Evolutionary conservation across 1,140 invertebrate genomes (phyloP), one percentile per base, ranked within the genome.

Genomic region (Dicyema japonicum): DNA sequence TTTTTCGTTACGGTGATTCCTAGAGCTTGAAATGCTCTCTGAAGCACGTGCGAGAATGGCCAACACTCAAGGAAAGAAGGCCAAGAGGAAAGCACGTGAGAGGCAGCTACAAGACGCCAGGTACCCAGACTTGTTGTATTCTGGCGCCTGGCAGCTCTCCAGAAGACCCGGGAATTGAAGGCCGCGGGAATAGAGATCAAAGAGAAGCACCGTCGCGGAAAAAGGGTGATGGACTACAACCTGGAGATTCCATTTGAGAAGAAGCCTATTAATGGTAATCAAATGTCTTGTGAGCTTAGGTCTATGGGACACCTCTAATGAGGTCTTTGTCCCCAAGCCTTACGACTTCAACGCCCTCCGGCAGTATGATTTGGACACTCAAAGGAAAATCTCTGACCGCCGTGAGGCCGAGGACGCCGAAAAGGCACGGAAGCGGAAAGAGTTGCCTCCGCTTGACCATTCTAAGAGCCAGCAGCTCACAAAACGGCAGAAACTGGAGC

Each of bases 41-140:
- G 88, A 97, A 56, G 88, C 88, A 3, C 59, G 88, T 40, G 88
- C 88, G 24, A 64, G 88, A 42, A 55, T 97, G 14, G 88, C 88
- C 1, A 97, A 97, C 47, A 97, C 88, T 2, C 85, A 97, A 45
- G 88, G 88, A 16, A 94, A 97, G 47, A 94, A 94, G 43, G 85
- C 85, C 0, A 97, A 97, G 43, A 59, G 88, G 17, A 97, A 97
- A 56, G 88, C 85, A 0, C 58, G 85, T 28, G 88, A 97, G 49
- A 92, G 92, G 42, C 88, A 97, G 47, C 52, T 97, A 27, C 82
- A 92, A 50, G 85, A 94, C 56, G 88, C 88, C 1, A 60, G 45
- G 44, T 44, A 33, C 13, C 15, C 22, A 8, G 17, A 23, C 26
- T 25, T 29, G 5, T 24, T 30, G 24, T 18, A 36, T 36, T 4